Percentiles rank a stretch among this genome's conserved stretches.
Evolutionary conservation across 2,797 vertebrate species (phyloP).

Genomic region (Neomorphus geoffroyi): DNA sequence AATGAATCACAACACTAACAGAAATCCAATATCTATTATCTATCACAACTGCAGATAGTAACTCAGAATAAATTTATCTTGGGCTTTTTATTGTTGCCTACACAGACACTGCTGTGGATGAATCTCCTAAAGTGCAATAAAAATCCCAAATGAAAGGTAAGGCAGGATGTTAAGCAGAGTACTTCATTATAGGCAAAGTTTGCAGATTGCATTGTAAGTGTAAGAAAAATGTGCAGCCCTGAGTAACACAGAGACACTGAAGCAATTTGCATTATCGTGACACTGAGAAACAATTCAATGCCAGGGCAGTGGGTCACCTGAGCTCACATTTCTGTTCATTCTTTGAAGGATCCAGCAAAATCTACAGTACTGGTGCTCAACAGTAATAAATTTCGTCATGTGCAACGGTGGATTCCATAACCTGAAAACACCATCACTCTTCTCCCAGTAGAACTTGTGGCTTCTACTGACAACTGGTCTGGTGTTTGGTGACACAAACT

Average conservation of each 20-base stretch:
- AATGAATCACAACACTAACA: conserved; percentile 38
- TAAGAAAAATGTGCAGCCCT: neutral
- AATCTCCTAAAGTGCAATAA: neutral
- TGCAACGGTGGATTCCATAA: neutral
- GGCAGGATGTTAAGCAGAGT: neutral
- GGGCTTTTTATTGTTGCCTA: conserved; percentile 2
- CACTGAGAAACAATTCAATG: neutral
- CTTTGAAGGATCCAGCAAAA: neutral
- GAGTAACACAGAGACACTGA: neutral
- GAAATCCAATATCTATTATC: conserved; percentile 50
- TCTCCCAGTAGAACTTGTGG: neutral
- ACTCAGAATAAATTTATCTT: conserved; percentile 38
- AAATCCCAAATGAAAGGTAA: neutral
- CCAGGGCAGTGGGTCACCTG: neutral
- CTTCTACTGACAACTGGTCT: neutral
- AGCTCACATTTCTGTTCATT: neutral
- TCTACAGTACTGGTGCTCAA: neutral
- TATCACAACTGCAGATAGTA: conserved; percentile 14
- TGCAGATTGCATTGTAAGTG: neutral
- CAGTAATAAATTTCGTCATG: neutral
- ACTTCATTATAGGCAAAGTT: neutral
- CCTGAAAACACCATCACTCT: neutral
- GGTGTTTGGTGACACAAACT: neutral
- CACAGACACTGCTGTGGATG: neutral
- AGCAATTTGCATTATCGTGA: neutral